Evolutionary conservation across 1,140 invertebrate species (phyloP).

Genomic region (Lepidotrigona ventralis): DNA sequence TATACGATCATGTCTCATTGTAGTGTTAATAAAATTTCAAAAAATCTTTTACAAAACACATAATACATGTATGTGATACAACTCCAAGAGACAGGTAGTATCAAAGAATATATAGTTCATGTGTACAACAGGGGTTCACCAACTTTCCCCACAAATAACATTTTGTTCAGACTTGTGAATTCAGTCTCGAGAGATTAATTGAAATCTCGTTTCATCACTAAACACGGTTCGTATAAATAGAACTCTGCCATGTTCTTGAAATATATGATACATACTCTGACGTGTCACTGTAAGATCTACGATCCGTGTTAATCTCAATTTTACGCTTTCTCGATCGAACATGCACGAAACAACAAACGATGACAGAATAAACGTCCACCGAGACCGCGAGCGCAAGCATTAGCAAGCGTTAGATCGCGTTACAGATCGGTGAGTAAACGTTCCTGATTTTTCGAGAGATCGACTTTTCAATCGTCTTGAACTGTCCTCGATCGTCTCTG

Average conservation of each 20-base stretch:
- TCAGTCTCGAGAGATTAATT: too few relatives aligned
- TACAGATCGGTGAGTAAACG: conserved; percentile 14
- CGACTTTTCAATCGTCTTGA: background rate
- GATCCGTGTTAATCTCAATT: background rate
- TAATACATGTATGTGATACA: too few relatives aligned
- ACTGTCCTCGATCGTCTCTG: conserved; percentile 42
- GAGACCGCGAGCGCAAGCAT: conserved; percentile 2
- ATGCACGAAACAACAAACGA: conserved; percentile 9
- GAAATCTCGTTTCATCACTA: too few relatives aligned
- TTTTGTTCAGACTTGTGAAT: too few relatives aligned
- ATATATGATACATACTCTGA: background rate
- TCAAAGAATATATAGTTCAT: too few relatives aligned
- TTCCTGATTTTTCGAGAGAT: conserved; percentile 17
- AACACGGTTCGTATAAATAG: background rate
- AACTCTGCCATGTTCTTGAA: background rate
- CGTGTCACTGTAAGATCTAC: background rate
- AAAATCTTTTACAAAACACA: too few relatives aligned
- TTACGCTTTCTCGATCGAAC: conserved; percentile 30
- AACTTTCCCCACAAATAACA: too few relatives aligned
- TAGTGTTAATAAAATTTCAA: too few relatives aligned
- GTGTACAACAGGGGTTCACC: too few relatives aligned
- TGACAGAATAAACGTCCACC: background rate
- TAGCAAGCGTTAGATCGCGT: background rate
- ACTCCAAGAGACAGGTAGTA: too few relatives aligned
- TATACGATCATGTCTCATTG: too few relatives aligned